Evolutionary conservation across 92 coral and sea anemone genomes (phyloP).

Genomic region (Phenganax marumi): DNA sequence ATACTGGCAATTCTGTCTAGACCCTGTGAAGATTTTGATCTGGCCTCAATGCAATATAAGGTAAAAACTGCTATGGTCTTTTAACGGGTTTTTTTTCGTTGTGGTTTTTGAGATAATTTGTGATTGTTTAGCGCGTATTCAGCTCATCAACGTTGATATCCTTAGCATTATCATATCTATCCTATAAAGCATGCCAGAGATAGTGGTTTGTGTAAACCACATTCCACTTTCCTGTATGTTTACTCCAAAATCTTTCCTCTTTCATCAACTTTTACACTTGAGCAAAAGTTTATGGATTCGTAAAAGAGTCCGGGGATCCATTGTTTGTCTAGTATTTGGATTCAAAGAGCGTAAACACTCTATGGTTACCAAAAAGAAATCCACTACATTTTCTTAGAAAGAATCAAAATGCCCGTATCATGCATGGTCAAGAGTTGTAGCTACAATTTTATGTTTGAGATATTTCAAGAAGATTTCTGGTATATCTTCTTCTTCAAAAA

Average conservation of each 20-base stretch:
- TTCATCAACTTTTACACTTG: not conserved
- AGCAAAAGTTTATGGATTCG: not conserved
- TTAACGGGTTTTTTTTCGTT: not conserved
- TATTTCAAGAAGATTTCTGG: too few relatives aligned
- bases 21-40: not conserved
- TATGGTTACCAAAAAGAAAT: too few relatives aligned
- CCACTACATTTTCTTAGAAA: too few relatives aligned
- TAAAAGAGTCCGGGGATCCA: not conserved
- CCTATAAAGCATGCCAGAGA: not conserved
- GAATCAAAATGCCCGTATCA: too few relatives aligned
- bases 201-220: not conserved
- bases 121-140: not conserved
- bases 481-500: too few relatives aligned
- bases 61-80: not conserved
- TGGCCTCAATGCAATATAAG: not conserved
- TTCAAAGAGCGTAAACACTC: too few relatives aligned
- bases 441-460: too few relatives aligned
- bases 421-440: too few relatives aligned
- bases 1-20: not conserved
- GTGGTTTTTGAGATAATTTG: conserved; percentile 3
- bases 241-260: not conserved
- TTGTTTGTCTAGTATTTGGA: not conserved
- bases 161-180: not conserved
- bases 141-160: not conserved
- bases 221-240: not conserved